Conservation (phyloP, 2,888 invertebrate species). For the Bombylius major region DNA sequence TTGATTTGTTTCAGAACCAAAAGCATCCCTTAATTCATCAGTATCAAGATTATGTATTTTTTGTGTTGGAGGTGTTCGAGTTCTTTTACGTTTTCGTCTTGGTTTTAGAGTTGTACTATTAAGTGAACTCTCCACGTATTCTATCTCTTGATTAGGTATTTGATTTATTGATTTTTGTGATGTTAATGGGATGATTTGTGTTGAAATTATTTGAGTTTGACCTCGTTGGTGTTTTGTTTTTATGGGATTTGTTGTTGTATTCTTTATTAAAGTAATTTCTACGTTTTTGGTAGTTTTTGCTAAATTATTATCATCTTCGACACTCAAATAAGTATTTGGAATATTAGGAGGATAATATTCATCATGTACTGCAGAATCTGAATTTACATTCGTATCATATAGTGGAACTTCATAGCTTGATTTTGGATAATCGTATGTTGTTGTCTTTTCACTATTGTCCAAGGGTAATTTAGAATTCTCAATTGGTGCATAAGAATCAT, state of each 20-base stretch:
- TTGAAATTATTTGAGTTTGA: not conserved
- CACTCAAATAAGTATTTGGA: conserved; percentile 14
- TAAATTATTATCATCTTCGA: conserved; percentile 4
- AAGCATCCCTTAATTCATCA: conserved; percentile 31
- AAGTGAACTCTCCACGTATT: not conserved
- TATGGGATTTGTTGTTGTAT: not conserved
- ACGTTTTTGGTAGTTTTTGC: conserved; percentile 8
- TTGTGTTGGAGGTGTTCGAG: conserved; percentile 18
- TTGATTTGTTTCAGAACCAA: conserved; percentile 17
- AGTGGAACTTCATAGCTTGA: conserved; percentile 36
- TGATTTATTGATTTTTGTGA: not conserved
- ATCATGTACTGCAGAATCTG: conserved; percentile 20
- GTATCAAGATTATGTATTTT: conserved; percentile 27
- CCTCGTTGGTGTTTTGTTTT: not conserved
- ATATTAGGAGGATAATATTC: conserved; percentile 28
- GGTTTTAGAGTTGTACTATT: conserved; percentile 5
- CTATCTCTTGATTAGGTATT: not conserved
- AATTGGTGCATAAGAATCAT: not conserved
- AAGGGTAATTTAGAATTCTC: conserved; percentile 23
- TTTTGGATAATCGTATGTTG: conserved; percentile 30
- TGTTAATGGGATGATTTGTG: not conserved
- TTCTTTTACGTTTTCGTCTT: conserved; percentile 21
- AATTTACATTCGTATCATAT: conserved; percentile 30
- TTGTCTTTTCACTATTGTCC: conserved; percentile 26
- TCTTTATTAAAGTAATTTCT: conserved; percentile 4